A percentile compares a stretch with the other conserved stretches of the same genome.
These are phyloP conservation scores for Promerops cafer DNA, from an alignment of 2,113 vertebrate species.

Conservation along the genomic window DNA sequence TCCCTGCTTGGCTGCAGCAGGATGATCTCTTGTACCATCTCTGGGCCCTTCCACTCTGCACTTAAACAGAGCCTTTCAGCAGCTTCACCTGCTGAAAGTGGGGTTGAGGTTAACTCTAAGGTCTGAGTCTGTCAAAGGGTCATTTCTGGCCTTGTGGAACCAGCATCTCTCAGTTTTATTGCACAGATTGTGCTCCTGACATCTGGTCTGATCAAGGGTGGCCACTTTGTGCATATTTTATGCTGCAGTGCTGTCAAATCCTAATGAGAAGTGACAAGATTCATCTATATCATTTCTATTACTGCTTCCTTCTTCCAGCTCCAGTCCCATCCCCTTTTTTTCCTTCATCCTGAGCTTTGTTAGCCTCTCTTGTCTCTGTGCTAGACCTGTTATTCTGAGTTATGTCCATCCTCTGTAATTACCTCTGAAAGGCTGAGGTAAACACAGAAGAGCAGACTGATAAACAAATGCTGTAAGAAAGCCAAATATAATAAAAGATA, in stretches of 20 bases:
- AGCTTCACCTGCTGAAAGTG: neutral
- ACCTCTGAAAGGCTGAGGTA: constrained; percentile 54
- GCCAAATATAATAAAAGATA: constrained; percentile 47
- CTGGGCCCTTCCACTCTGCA: neutral
- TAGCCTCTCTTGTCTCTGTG: neutral
- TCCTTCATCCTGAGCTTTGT: neutral
- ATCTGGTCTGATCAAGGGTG: neutral
- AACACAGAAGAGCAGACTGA: constrained; percentile 34
- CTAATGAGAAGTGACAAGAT: neutral
- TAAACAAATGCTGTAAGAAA: constrained; percentile 47
- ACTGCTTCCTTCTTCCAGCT: neutral
- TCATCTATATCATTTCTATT: neutral
- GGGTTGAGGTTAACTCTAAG: neutral
- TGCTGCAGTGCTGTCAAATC: neutral
- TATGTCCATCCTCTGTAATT: constrained; percentile 11
- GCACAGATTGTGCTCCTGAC: neutral
- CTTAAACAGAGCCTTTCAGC: neutral
- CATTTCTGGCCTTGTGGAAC: neutral
- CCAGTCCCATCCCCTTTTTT: neutral
- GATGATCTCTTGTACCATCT: neutral
- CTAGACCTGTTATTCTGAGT: neutral
- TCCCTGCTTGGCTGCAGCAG: neutral
- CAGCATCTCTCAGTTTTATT: neutral
- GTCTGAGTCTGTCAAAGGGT: neutral
- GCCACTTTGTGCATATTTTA: neutral